A percentile compares a stretch with the other conserved stretches of the same genome.
phyloP scores from a whole-genome alignment of 2,888 invertebrate genomes.

The Isotomurus palustris region DNA sequence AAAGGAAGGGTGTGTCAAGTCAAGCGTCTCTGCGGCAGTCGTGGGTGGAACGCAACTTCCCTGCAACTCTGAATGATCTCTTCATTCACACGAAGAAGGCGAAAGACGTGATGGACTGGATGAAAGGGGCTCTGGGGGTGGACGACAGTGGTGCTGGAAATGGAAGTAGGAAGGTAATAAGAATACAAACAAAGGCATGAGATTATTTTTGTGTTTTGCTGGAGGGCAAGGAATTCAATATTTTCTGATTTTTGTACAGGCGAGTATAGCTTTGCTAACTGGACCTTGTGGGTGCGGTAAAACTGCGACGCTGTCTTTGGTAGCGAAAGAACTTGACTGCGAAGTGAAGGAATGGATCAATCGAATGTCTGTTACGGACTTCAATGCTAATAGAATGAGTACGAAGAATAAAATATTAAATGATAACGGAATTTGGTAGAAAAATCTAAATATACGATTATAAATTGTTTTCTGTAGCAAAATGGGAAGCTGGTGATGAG shows the following conservation, averaged over 20 bases:
- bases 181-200: no score
- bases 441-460: no score
- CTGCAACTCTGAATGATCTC: conserved; percentile 59
- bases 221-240: no score
- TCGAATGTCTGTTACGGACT: conserved; percentile 54
- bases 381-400: conserved; percentile 12
- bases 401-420: conserved; percentile 43
- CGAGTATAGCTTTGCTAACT: conserved; percentile 63
- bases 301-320: conserved; percentile 64
- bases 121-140: conserved; percentile 49
- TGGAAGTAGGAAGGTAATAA: no score
- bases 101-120: conserved; percentile 67
- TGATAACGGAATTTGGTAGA: conserved; percentile 21
- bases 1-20: not conserved
- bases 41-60: conserved; percentile 54
- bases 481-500: conserved; percentile 23
- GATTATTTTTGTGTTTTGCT: no score
- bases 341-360: conserved; percentile 76
- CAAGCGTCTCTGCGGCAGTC: conserved; percentile 3
- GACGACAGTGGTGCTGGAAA: not conserved
- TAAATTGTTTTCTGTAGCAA: not conserved
- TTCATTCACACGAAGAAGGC: conserved; percentile 72
- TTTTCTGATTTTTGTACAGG: conserved; percentile 8
- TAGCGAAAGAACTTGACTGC: conserved; percentile 61
- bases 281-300: conserved; percentile 85